Conservation (phyloP, 2,888 invertebrate genomes). For the Pantelozetes paolii region DNA sequence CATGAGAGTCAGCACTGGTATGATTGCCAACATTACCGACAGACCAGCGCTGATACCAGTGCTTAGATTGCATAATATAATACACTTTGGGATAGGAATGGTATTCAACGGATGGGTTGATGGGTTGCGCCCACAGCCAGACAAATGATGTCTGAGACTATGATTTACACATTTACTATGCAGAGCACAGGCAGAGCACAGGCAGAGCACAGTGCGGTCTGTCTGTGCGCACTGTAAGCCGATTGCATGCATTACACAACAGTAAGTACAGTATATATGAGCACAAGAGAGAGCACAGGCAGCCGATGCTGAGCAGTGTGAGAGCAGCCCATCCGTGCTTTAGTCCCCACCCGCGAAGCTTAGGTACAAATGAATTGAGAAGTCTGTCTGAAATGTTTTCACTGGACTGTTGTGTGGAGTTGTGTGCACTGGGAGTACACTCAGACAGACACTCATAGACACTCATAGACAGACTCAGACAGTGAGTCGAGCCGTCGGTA, state of each 20-base stretch:
- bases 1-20: not conserved
- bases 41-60: no score
- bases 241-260: not conserved
- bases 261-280: no score
- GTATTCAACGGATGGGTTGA: no score
- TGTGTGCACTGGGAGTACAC: not conserved
- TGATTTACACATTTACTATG: no score
- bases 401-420: conserved; percentile 4
- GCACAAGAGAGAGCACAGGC: no score
- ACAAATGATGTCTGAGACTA: not conserved
- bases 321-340: conserved; percentile 5
- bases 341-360: conserved; percentile 31
- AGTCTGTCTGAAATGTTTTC: conserved; percentile 9
- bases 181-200: not conserved
- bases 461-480: conserved; percentile 34
- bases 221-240: not conserved
- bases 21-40: not conserved
- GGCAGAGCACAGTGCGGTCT: no score
- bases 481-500: conserved; percentile 1
- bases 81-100: no score
- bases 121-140: not conserved
- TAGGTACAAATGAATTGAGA: conserved; percentile 1
- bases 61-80: no score
- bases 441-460: conserved; percentile 1
- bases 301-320: not conserved